Base-by-base conservation (phyloP, 2,113 vertebrate species). In the Clarias magur region DNA sequence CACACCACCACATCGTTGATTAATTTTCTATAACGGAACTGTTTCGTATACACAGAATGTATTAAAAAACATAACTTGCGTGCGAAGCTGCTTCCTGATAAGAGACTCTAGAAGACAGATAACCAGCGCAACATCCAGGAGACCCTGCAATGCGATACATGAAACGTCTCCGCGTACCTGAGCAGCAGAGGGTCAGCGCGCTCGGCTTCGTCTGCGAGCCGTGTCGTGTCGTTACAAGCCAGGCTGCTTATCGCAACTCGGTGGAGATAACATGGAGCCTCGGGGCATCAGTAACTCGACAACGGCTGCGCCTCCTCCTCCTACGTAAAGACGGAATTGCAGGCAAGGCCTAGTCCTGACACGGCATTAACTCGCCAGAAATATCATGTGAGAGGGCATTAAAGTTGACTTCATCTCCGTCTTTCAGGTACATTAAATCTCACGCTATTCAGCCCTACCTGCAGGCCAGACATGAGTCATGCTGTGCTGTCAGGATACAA, bases 231-330 rank as follows among this genome's bases (percentile, higher is more conserved):
- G 68, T 84, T 79, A 90, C 90, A 90, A 12, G 89, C 56, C 86
- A 21, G 56, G 54, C 81, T 80, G 42, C 78, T 88, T 87, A 89
- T 90, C 89, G 70, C 81, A 86, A 27, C 88, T 86, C 75, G 8
- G 19, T 38, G 25, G 17, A 86, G 85, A 91, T 90, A 48, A 48
- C 7, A 88, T 54, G 53, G 62, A 78, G 54, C 90, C 87, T 79
- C 25, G 83, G 27, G 90, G 89, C 87, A 87, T 80, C 88, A 67
- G 70, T 88, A 85, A 73, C 65, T 88, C 38, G 76, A 91, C 85
- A 27, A 75, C 76, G 60, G 79, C 30, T 17, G 59, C 30, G 60
- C 19, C 80, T 80, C 79, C 80, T 63, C 42, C 82, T 57, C 59
- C 70, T 48, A 9, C 86, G 53, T 59, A 1, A 59, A 82, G 67